Conservation (phyloP, 2,797 vertebrate genomes). For the Takifugu rubripes region DNA sequence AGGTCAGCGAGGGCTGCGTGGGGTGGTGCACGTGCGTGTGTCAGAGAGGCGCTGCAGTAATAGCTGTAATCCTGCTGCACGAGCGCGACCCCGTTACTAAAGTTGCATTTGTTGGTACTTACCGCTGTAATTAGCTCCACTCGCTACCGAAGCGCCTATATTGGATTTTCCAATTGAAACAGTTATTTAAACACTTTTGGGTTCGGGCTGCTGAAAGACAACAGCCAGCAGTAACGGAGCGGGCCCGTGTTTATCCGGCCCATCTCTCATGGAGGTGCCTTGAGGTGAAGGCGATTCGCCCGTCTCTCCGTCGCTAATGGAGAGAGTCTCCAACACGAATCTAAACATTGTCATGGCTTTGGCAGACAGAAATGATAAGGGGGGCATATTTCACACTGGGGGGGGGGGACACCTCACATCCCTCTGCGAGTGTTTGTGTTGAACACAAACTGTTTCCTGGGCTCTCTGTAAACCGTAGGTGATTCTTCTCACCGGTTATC, state of each 20-base stretch:
- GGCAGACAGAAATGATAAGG: conserved; percentile 17
- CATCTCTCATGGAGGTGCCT: conserved; percentile 1
- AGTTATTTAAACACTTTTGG: too few species aligned
- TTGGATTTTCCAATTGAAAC: conserved; percentile 12
- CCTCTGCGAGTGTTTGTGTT: conserved; percentile 46
- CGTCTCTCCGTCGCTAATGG: conserved; percentile 25
- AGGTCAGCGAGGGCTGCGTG: conserved; percentile 36
- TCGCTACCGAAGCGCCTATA: conserved; percentile 1
- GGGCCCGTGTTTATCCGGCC: not conserved
- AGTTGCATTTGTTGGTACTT: conserved; percentile 5
- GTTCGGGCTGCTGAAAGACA: too few species aligned
- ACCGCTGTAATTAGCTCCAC: not conserved
- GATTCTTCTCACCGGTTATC: conserved; percentile 40
- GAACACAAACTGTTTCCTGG: conserved; percentile 36
- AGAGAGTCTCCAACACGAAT: conserved; percentile 23
- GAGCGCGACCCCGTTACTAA: conserved; percentile 8
- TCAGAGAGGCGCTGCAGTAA: conserved; percentile 4
- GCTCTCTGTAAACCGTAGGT: conserved; percentile 32
- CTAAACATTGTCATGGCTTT: conserved; percentile 45
- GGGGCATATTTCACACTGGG: conserved; percentile 32
- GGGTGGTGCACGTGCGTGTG: conserved; percentile 12
- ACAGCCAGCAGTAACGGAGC: too few species aligned
- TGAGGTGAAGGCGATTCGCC: not conserved
- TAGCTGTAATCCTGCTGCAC: conserved; percentile 13
- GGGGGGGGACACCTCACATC: conserved; percentile 15